Evolutionary conservation across 2,797 vertebrate genomes (phyloP).

Genomic region (Natrix natrix): DNA sequence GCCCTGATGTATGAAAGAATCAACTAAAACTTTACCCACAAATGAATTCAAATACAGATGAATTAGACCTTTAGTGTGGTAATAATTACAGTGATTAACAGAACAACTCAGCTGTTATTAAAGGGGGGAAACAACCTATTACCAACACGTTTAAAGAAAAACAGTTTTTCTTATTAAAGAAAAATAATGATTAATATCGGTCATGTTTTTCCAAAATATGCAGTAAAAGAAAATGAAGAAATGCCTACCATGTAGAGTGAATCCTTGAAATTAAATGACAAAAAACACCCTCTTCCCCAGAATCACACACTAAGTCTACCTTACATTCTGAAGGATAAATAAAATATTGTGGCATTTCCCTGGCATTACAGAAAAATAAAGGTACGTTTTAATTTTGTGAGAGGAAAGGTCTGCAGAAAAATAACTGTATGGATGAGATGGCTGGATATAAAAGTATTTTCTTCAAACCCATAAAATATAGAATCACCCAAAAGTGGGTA

Average conservation of each 20-base stretch:
- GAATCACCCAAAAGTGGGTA: constrained; percentile 12
- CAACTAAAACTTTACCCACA: constrained; percentile 32
- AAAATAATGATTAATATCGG: constrained; percentile 63
- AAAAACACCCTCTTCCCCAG: constrained; percentile 3
- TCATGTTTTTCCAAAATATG: constrained; percentile 46
- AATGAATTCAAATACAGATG: constrained; percentile 52
- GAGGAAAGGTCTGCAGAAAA: constrained; percentile 42
- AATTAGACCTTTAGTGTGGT: constrained; percentile 48
- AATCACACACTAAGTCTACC: constrained; percentile 38
- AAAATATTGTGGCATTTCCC: constrained; percentile 52
- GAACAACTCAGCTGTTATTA: constrained; percentile 59
- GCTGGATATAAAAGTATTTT: constrained; percentile 33
- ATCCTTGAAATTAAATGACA: constrained; percentile 33
- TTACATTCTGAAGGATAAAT: constrained; percentile 43
- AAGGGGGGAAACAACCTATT: constrained; percentile 65
- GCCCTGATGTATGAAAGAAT: constrained; percentile 42
- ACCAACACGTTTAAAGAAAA: constrained; percentile 50
- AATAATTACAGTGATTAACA: constrained; percentile 61
- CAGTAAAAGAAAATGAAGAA: constrained; percentile 45
- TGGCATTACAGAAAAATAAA: constrained; percentile 11
- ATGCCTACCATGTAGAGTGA: constrained; percentile 36
- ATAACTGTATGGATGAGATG: neutral
- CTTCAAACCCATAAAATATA: constrained; percentile 48
- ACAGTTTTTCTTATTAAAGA: constrained; percentile 40
- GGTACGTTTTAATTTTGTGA: constrained; percentile 30